Evolutionary conservation across 2,888 invertebrate genomes (phyloP).

Genomic region (Plutella xylostella): DNA sequence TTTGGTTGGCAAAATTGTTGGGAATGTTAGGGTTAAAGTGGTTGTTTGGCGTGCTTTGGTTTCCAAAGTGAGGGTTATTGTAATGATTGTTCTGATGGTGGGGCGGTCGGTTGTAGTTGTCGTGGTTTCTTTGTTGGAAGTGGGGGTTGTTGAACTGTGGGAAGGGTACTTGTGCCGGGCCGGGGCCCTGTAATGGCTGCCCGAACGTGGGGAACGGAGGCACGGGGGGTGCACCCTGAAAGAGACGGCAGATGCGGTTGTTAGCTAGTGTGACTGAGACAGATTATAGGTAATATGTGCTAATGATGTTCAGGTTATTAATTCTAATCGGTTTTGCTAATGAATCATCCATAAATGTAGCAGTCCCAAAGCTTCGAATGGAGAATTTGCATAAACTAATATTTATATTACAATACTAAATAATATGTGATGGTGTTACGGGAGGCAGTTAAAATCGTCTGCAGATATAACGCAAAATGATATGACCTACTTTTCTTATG

Average conservation of each 20-base stretch:
- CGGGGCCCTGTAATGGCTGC: constrained; percentile 31
- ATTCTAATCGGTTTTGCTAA: too few species aligned
- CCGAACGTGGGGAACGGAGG: constrained; percentile 40
- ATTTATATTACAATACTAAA: not conserved
- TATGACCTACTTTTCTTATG: too few species aligned
- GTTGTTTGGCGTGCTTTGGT: constrained; percentile 7
- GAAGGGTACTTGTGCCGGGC: constrained; percentile 35
- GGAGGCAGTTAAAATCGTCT: not conserved
- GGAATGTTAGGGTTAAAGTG: constrained; percentile 9
- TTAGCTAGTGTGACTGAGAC: too few species aligned
- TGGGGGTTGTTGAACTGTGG: constrained; percentile 39
- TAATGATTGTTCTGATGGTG: constrained; percentile 24
- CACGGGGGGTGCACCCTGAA: constrained; percentile 33
- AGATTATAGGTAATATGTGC: too few species aligned
- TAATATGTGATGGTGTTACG: not conserved
- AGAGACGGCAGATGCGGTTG: constrained; percentile 6
- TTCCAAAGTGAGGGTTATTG: constrained; percentile 12
- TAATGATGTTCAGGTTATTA: too few species aligned
- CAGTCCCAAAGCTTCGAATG: too few species aligned
- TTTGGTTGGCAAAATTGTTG: constrained; percentile 6
- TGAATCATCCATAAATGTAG: too few species aligned
- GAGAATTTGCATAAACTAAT: not conserved
- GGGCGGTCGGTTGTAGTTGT: constrained; percentile 7
- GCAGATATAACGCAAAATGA: not conserved
- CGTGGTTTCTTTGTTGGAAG: constrained; percentile 30